These are phyloP conservation scores for Camelus dromedarius DNA, from an alignment of 2,113 vertebrate species.

Conservation along the genomic window DNA sequence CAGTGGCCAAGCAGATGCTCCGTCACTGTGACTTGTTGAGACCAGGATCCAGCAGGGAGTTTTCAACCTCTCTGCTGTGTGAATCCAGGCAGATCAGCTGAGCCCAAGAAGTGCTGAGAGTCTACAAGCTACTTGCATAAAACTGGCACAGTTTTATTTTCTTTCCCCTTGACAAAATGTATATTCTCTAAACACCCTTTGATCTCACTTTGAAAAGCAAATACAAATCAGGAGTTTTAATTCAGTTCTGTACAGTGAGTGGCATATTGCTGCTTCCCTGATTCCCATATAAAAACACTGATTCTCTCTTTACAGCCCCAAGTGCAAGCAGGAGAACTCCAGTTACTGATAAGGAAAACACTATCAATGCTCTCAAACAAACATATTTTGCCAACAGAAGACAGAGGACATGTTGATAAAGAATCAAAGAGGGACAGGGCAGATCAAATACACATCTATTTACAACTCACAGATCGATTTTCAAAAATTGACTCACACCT, in stretches of 20 bases:
- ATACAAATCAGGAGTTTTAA: not conserved
- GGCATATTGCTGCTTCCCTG: conserved; percentile 12
- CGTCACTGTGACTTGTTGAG: not conserved
- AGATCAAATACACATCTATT: conserved; percentile 55
- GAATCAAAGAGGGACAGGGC: conserved; percentile 51
- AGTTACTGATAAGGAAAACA: conserved; percentile 42
- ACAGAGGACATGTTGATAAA: conserved; percentile 63
- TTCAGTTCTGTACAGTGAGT: conserved; percentile 49
- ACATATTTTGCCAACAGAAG: not conserved
- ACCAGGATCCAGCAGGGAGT: not conserved
- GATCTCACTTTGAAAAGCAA: conserved; percentile 46
- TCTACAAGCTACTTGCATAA: not conserved
- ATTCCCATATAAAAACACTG: not conserved
- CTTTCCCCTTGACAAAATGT: not conserved
- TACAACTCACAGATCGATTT: conserved; percentile 5
- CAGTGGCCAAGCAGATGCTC: not conserved
- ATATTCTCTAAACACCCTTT: not conserved
- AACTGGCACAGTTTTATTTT: fast-evolving
- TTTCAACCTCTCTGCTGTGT: not conserved
- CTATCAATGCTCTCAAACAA: conserved; percentile 67
- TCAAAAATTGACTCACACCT: conserved; percentile 70
- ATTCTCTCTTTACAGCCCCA: not conserved
- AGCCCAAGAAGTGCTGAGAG: not conserved
- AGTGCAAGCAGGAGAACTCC: conserved; percentile 56
- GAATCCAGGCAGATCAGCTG: not conserved